phyloP scores from a whole-genome alignment of 2,888 invertebrate genomes.

The Orthosia incerta region DNA sequence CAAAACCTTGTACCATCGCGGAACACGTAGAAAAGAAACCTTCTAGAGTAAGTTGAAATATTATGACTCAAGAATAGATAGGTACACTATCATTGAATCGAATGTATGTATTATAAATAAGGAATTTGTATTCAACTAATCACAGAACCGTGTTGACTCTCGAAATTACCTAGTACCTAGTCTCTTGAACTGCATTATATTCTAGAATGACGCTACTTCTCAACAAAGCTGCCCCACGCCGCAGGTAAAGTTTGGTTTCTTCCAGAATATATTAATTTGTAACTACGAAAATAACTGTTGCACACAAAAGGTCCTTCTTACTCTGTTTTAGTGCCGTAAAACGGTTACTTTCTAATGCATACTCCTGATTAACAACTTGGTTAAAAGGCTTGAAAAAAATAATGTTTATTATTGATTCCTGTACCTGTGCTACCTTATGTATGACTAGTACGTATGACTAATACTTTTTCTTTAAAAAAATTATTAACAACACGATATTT shows the following conservation, averaged over 20 bases:
- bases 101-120: neutral
- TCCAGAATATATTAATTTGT: constrained; percentile 52
- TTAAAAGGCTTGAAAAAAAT: no score
- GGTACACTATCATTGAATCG: neutral
- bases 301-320: neutral
- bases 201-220: constrained; percentile 45
- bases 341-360: no score
- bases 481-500: no score
- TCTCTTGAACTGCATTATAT: constrained; percentile 21
- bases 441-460: no score
- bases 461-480: no score
- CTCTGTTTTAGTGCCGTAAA: no score
- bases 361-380: no score
- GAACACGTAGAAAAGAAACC: constrained; percentile 12
- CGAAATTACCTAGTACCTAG: constrained; percentile 29
- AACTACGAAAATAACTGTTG: constrained; percentile 18
- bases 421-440: no score
- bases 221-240: constrained; percentile 43
- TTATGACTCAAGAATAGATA: constrained; percentile 1
- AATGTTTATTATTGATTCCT: no score
- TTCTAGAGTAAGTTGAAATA: constrained; percentile 9
- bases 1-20: constrained; percentile 24
- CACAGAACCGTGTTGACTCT: constrained; percentile 12
- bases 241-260: constrained; percentile 30
- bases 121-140: constrained; percentile 16